These are phyloP conservation scores for Spilarctia lutea DNA, from an alignment of 2,888 invertebrate genomes.

Conservation along the genomic window DNA sequence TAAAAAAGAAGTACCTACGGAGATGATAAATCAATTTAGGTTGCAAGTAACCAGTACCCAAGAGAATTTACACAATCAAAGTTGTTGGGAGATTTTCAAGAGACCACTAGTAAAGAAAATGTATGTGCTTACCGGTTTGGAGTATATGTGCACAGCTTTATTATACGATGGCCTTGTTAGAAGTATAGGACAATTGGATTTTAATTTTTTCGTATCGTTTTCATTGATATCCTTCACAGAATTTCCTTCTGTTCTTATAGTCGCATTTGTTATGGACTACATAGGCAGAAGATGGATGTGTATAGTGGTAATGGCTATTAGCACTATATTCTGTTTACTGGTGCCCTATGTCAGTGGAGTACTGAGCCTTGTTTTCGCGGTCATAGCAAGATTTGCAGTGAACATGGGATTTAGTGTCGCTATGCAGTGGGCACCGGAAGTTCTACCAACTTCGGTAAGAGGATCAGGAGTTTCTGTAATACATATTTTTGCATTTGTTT, in stretches of 20 bases:
- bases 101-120: conserved; percentile 60
- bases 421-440: conserved; percentile 73
- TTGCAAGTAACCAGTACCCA: conserved; percentile 27
- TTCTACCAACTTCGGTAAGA: conserved; percentile 71
- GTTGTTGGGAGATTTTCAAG: conserved; percentile 61
- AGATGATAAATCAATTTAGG: conserved; percentile 65
- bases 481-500: conserved; percentile 69
- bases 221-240: conserved; percentile 72
- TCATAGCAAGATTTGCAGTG: conserved; percentile 68
- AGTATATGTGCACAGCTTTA: conserved; percentile 64
- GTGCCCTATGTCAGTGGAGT: conserved; percentile 64
- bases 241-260: conserved; percentile 66
- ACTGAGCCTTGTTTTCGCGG: conserved; percentile 68
- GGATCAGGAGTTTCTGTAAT: conserved; percentile 69
- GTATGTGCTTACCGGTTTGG: conserved; percentile 65
- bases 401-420: conserved; percentile 67
- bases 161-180: conserved; percentile 71
- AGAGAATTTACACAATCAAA: conserved; percentile 43
- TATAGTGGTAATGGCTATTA: conserved; percentile 50
- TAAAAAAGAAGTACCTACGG: conserved; percentile 61
- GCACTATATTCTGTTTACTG: conserved; percentile 63
- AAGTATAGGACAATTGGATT: conserved; percentile 65
- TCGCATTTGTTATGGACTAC: conserved; percentile 69
- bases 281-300: conserved; percentile 69
- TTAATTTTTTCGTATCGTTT: conserved; percentile 74